Base-by-base conservation (phyloP, 2,113 vertebrate species). In the Lathamus discolor region DNA sequence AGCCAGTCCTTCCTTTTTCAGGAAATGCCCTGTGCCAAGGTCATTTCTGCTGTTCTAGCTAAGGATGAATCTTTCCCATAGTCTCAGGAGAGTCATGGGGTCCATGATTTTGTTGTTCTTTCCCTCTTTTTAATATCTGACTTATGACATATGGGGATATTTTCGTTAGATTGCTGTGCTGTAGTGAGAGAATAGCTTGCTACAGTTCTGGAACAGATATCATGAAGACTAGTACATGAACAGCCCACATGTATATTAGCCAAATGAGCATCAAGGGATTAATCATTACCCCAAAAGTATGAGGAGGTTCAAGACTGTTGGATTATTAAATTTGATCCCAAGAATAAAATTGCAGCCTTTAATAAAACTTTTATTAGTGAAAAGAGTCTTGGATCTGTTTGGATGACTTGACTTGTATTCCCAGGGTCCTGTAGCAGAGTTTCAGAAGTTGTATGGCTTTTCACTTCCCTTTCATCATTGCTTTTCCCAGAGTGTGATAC, bases 11-110 rank as follows among this genome's bases (percentile, higher is more conserved):
- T 95, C 84, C 69, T 91, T 95, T 93, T 95, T 63, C 90, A 96
- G 92, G 94, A 96, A 93, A 76, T 92, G 70, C 94, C 93, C 82
- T 77, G 63, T 86, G 79, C 96, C 86, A 96, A 96, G 86, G 95
- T 85, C 83, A 88, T 85, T 95, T 95, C 79, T 91, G 62, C 86
- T 93, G 54, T 93, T 96, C 90, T 88, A 96, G 78, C 86, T 92
- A 61, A 93, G 92, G 81, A 92, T 94, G 93, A 90, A 96, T 94
- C 86, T 69, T 85, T 94, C 92, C 83, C 8, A 0, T 78, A 63
- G 41, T 94, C 75, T 92, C 86, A 37, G 28, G 92, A 61, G 77
- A 93, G 77, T 90, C 64, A 55, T 84, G 72, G 52, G 78, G 83
- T 95, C 94, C 91, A 69, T 85, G 46, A 85, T 88, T 95, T 96